A percentile compares a stretch with the other conserved stretches of the same genome.
These are phyloP conservation scores for Oreochromis niloticus DNA, from an alignment of 2,113 vertebrate genomes.

Conservation along the genomic window DNA sequence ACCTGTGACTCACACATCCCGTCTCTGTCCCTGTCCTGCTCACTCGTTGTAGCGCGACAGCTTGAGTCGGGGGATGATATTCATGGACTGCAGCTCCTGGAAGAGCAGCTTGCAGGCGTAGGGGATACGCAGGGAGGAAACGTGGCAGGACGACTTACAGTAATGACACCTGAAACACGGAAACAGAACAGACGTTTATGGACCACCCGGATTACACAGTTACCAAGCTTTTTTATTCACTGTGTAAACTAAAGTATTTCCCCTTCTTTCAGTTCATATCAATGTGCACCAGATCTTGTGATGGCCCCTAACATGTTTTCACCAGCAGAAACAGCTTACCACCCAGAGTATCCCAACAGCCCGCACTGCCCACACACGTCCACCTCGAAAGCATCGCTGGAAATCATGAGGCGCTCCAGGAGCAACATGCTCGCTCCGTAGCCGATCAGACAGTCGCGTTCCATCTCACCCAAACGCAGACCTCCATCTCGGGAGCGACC, in stretches of 20 bases:
- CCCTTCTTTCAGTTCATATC: background rate
- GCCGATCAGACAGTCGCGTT: conserved; percentile 95
- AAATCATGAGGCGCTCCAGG: conserved; percentile 97
- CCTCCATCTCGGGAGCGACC: conserved; percentile 95
- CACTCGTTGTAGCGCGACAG: conserved; percentile 93
- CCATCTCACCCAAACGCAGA: conserved; percentile 97
- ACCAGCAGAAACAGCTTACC: conserved; percentile 72
- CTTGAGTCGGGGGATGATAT: conserved; percentile 94
- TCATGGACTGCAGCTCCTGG: conserved; percentile 98
- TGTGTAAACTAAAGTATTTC: background rate
- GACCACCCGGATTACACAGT: background rate
- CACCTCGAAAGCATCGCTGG: conserved; percentile 97
- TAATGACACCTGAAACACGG: conserved; percentile 87
- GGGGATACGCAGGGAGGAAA: conserved; percentile 93
- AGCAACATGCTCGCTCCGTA: conserved; percentile 98
- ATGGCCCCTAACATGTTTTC: background rate
- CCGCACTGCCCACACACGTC: conserved; percentile 97
- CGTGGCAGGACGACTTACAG: conserved; percentile 94
- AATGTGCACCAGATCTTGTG: background rate
- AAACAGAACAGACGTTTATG: background rate
- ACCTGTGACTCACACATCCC: conserved; percentile 3
- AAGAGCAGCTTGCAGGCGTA: conserved; percentile 98
- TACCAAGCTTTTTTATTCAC: background rate
- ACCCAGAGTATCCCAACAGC: conserved; percentile 93
- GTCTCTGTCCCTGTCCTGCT: conserved; percentile 3